phyloP scores from a whole-genome alignment of 1,140 invertebrate genomes.

The Arion vulgaris region DNA sequence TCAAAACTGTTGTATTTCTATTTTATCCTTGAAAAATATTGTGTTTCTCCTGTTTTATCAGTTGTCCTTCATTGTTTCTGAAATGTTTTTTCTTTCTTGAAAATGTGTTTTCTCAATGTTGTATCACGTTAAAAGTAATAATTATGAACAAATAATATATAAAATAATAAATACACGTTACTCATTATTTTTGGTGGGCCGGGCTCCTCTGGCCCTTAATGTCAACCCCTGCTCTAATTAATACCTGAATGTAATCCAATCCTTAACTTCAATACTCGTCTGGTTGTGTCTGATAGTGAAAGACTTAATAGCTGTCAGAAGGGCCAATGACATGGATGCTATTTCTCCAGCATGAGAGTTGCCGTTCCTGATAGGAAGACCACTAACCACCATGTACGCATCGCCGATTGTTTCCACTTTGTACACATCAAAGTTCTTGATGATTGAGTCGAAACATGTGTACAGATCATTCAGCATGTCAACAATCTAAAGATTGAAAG shows the following conservation, averaged over 20 bases:
- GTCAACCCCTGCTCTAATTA: too few relatives aligned
- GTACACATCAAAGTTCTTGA: constrained; percentile 69
- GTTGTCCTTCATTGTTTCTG: too few relatives aligned
- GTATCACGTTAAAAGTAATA: too few relatives aligned
- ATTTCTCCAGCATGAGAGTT: constrained; percentile 94
- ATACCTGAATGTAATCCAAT: constrained; percentile 95
- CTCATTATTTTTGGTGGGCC: too few relatives aligned
- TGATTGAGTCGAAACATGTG: constrained; percentile 67
- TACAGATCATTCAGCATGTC: constrained; percentile 69
- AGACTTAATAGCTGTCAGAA: constrained; percentile 85
- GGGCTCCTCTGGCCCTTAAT: too few relatives aligned
- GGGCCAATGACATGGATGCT: constrained; percentile 85
- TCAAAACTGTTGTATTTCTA: too few relatives aligned
- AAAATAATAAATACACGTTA: too few relatives aligned
- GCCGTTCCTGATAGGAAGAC: constrained; percentile 90
- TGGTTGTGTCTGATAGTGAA: constrained; percentile 89
- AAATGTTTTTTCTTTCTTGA: too few relatives aligned
- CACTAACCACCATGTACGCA: constrained; percentile 74
- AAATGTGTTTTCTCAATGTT: too few relatives aligned
- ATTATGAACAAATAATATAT: too few relatives aligned
- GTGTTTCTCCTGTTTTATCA: too few relatives aligned
- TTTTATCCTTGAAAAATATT: too few relatives aligned
- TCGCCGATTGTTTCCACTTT: constrained; percentile 68
- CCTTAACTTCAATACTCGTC: constrained; percentile 86
- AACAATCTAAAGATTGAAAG: constrained; percentile 75